phyloP scores from a whole-genome alignment of 2,797 vertebrate species.

The Pipistrellus pipistrellus region DNA sequence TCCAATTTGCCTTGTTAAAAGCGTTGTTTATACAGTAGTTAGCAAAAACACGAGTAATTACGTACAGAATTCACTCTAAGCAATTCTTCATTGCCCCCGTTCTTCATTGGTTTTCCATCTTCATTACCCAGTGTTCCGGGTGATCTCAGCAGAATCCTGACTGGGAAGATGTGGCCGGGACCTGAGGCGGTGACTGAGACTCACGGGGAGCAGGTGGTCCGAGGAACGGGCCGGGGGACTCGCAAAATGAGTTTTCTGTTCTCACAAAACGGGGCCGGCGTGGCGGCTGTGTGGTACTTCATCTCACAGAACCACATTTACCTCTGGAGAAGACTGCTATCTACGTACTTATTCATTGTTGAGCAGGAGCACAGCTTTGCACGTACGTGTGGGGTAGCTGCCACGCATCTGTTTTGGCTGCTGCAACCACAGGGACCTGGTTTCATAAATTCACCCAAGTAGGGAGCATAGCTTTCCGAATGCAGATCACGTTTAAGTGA shows the following conservation, averaged over 20 bases:
- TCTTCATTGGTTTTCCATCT: slow-evolving; percentile 86
- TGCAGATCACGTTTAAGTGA: slow-evolving; percentile 53
- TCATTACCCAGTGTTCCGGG: slow-evolving; percentile 85
- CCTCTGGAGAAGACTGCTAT: slow-evolving; percentile 47
- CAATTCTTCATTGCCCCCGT: slow-evolving; percentile 67
- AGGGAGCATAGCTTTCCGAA: slow-evolving; percentile 45
- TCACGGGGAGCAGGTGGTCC: background rate
- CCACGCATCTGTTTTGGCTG: slow-evolving; percentile 74
- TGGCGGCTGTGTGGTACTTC: background rate
- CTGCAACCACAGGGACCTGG: slow-evolving; percentile 46
- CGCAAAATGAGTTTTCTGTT: background rate
- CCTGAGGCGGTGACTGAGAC: background rate
- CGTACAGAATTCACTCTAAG: slow-evolving; percentile 85
- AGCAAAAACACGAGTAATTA: slow-evolving; percentile 90
- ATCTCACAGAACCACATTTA: slow-evolving; percentile 73
- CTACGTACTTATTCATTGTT: slow-evolving; percentile 17
- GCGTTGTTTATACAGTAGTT: slow-evolving; percentile 89
- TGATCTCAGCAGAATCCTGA: slow-evolving; percentile 84
- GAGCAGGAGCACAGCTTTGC: slow-evolving; percentile 46
- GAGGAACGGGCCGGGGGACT: background rate
- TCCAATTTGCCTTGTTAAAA: slow-evolving; percentile 90
- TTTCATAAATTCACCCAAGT: slow-evolving; percentile 68
- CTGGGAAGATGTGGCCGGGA: slow-evolving; percentile 55
- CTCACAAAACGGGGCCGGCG: slow-evolving; percentile 21
- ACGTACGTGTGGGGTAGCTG: fast-evolving